Evolutionary conservation across 2,113 vertebrate species (phyloP).

Genomic region (Catagonus wagneri): DNA sequence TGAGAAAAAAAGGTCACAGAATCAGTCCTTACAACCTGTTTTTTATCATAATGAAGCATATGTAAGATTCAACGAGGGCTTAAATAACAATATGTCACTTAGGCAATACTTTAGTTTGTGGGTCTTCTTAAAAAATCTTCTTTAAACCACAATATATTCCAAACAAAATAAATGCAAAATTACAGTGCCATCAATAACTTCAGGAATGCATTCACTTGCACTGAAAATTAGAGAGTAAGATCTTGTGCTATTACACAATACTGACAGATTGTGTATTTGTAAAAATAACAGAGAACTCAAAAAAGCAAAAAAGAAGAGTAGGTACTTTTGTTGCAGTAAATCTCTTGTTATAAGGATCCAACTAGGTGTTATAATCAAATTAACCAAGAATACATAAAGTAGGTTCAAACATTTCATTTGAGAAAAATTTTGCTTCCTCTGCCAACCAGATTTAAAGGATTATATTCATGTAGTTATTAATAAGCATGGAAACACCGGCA

Average conservation of each 20-base stretch:
- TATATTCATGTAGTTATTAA: slow-evolving; percentile 85
- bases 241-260: slow-evolving; percentile 83
- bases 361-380: slow-evolving; percentile 86
- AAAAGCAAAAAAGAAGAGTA: slow-evolving; percentile 63
- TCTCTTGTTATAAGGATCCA: slow-evolving; percentile 84
- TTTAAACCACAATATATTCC: slow-evolving; percentile 59
- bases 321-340: slow-evolving; percentile 81
- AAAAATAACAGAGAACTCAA: slow-evolving; percentile 88
- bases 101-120: slow-evolving; percentile 85
- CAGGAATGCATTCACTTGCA: slow-evolving; percentile 84
- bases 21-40: slow-evolving; percentile 92
- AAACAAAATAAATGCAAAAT: slow-evolving; percentile 87
- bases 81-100: slow-evolving; percentile 89
- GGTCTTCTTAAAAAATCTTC: slow-evolving; percentile 72
- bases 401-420: slow-evolving; percentile 83
- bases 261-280: slow-evolving; percentile 89
- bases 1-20: slow-evolving; percentile 92
- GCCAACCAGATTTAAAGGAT: slow-evolving; percentile 86
- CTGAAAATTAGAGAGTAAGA: slow-evolving; percentile 87
- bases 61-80: slow-evolving; percentile 85
- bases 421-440: slow-evolving; percentile 83
- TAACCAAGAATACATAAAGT: slow-evolving; percentile 86
- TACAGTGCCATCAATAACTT: slow-evolving; percentile 87
- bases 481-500: slow-evolving; percentile 83
- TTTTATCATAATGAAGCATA: slow-evolving; percentile 90